phyloP scores from a whole-genome alignment of 92 coral and sea anemone species.

The Metridium senile region DNA sequence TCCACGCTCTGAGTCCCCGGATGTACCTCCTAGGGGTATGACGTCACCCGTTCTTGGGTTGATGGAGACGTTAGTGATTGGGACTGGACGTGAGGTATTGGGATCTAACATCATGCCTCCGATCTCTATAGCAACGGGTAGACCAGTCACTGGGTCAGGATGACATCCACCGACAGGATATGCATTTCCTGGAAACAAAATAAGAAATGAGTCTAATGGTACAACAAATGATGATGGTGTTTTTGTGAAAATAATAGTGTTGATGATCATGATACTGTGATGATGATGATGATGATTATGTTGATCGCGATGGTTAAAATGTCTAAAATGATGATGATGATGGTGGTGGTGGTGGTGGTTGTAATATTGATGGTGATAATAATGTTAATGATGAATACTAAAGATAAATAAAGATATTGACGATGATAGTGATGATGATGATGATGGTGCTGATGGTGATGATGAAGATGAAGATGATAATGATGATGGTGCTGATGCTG shows the following conservation, averaged over 20 bases:
- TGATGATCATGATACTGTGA: too few relatives aligned
- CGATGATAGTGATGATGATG: too few relatives aligned
- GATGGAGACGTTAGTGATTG: conserved; percentile 84
- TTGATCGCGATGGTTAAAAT: background rate
- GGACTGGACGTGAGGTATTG: conserved; percentile 89
- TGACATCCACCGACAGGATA: conserved; percentile 98
- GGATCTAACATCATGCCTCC: conserved; percentile 99
- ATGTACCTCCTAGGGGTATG: conserved; percentile 91
- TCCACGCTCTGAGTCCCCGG: conserved; percentile 88
- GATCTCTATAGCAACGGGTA: conserved; percentile 97
- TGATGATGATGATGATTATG: background rate
- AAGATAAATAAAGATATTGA: too few relatives aligned
- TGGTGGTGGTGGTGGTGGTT: background rate
- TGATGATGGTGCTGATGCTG: background rate
- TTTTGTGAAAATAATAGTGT: background rate
- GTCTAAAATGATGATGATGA: background rate
- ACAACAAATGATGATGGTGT: too few relatives aligned
- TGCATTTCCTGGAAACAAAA: conserved; percentile 66
- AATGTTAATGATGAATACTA: background rate
- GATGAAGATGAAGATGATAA: background rate
- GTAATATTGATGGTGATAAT: background rate
- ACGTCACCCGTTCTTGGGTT: conserved; percentile 87
- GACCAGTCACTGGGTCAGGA: conserved; percentile 92
- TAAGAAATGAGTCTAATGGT: too few relatives aligned
- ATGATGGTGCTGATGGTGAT: background rate